These are phyloP conservation scores for Hyperopisus bebe DNA, from an alignment of 2,113 vertebrate genomes.

Conservation along the genomic window DNA sequence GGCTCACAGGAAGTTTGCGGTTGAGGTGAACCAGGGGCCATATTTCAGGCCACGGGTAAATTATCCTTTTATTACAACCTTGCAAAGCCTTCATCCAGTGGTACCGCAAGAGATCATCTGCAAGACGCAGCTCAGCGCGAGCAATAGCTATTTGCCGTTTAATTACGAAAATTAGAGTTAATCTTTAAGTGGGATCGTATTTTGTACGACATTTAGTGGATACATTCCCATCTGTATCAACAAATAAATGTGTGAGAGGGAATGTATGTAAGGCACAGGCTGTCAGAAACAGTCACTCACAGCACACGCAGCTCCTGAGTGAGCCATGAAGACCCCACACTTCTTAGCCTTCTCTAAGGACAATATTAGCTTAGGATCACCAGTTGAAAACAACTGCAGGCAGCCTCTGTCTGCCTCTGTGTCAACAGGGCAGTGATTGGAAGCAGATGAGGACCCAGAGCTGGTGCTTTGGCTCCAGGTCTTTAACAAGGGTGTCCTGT, in stretches of 20 bases:
- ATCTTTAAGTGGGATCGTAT: neutral
- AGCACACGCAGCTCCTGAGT: constrained; percentile 3
- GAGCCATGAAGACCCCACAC: constrained; percentile 7
- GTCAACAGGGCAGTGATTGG: constrained; percentile 20
- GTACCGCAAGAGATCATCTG: constrained; percentile 25
- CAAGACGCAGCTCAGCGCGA: constrained; percentile 19
- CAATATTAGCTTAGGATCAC: constrained; percentile 33
- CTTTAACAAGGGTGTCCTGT: constrained; percentile 11
- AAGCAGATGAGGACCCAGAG: constrained; percentile 23
- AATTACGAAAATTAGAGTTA: constrained; percentile 11
- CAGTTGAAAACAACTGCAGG: constrained; percentile 31
- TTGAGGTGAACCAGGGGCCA: constrained; percentile 25
- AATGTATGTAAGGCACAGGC: neutral
- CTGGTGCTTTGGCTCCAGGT: neutral
- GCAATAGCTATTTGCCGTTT: neutral
- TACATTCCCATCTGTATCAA: neutral
- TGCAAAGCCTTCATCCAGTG: neutral
- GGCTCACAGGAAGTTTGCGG: constrained; percentile 23
- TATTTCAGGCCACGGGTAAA: constrained; percentile 14
- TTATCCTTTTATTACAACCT: constrained; percentile 8
- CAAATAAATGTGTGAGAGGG: neutral
- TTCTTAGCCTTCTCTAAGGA: constrained; percentile 25
- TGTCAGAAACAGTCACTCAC: neutral
- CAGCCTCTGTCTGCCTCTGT: neutral
- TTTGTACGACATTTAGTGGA: neutral